Conservation (phyloP, 2,797 vertebrate genomes). For the Diplodus puntazzo region DNA sequence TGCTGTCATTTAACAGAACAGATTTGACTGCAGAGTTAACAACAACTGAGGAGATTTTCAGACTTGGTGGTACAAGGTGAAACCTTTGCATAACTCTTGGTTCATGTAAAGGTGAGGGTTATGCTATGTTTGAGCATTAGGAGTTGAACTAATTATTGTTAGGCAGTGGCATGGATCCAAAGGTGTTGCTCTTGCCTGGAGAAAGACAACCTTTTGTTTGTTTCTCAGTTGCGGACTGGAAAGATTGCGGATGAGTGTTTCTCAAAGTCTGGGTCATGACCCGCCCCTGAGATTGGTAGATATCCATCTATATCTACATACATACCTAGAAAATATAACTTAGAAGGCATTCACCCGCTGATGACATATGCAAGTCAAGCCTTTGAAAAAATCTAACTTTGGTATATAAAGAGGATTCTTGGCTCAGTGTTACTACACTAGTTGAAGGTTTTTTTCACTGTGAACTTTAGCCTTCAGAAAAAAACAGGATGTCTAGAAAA, state of each 20-base stretch:
- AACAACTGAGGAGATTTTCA: conserved; percentile 17
- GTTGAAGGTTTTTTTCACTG: background rate
- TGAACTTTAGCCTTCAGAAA: background rate
- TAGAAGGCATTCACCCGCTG: background rate
- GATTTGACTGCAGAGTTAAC: conserved; percentile 18
- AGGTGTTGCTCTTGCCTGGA: conserved; percentile 34
- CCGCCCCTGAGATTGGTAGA: conserved; percentile 8
- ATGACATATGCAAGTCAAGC: background rate
- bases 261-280: conserved; percentile 46
- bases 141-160: conserved; percentile 25
- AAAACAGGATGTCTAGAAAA: background rate
- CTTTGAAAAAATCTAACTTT: background rate
- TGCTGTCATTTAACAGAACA: conserved; percentile 24
- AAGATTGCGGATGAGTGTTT: conserved; percentile 33
- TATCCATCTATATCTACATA: background rate
- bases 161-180: conserved; percentile 36
- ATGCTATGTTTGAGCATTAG: conserved; percentile 20
- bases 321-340: background rate
- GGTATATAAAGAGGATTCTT: background rate
- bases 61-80: conserved; percentile 11
- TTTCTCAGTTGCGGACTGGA: conserved; percentile 47
- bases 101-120: conserved; percentile 9
- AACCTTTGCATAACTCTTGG: conserved; percentile 13
- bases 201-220: conserved; percentile 58
- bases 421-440: background rate